Percentiles rank a stretch among this genome's conserved stretches.
Conservation (phyloP, 2,888 invertebrate genomes). For the Lagria hirta region DNA sequence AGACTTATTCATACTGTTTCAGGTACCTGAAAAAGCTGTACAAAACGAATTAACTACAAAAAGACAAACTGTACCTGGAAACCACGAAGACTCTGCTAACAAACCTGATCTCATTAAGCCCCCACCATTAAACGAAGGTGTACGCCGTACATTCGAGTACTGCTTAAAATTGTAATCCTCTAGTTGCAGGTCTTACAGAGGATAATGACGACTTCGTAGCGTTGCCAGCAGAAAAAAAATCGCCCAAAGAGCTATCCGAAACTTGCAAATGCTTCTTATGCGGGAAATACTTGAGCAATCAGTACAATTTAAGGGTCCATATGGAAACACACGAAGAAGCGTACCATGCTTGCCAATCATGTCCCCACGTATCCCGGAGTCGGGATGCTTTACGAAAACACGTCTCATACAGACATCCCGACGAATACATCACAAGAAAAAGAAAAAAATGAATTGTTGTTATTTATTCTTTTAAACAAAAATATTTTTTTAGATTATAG, state of each 20-base stretch:
- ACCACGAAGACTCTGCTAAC: constrained; percentile 2
- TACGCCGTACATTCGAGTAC: neutral
- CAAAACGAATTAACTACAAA: constrained; percentile 8
- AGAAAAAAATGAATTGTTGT: constrained; percentile 40
- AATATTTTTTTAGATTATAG: constrained; percentile 23
- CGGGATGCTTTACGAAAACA: constrained; percentile 86
- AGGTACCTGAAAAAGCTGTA: constrained; percentile 40
- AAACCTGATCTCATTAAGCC: neutral
- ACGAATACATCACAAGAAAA: constrained; percentile 55
- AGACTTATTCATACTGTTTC: too few relatives aligned
- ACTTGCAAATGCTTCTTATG: constrained; percentile 73
- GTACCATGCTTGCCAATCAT: constrained; percentile 83
- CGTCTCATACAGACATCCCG: constrained; percentile 83
- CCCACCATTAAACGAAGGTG: too few relatives aligned
- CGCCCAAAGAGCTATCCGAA: constrained; percentile 42
- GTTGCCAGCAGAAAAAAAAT: constrained; percentile 19
- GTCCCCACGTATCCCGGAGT: constrained; percentile 84
- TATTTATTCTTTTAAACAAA: constrained; percentile 25
- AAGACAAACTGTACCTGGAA: constrained; percentile 10
- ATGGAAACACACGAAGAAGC: constrained; percentile 90
- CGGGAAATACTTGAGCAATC: constrained; percentile 85
- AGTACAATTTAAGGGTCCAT: constrained; percentile 86
- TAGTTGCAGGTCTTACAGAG: constrained; percentile 7
- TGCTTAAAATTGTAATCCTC: neutral
- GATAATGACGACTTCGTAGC: constrained; percentile 18